These are phyloP conservation scores for Ceyx melanurus DNA, from an alignment of 2,113 vertebrate genomes.

Conservation along the genomic window DNA sequence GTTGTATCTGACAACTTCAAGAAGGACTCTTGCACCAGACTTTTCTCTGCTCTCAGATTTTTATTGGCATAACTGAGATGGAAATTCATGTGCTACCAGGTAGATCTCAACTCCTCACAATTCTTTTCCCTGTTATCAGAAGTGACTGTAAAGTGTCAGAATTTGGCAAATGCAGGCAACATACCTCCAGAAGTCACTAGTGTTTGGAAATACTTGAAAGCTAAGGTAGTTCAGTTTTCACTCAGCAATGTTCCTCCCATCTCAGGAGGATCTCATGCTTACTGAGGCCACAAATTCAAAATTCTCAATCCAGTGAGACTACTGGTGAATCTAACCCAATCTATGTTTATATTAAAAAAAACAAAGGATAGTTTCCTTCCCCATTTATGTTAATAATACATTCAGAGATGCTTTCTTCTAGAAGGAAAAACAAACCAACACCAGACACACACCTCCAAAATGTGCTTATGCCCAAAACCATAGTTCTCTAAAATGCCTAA, in stretches of 20 bases:
- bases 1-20: background rate
- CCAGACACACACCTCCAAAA: background rate
- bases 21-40: background rate
- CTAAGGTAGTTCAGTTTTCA: background rate
- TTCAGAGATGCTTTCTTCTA: background rate
- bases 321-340: background rate
- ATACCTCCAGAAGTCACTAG: background rate
- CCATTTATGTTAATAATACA: background rate
- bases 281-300: accelerated
- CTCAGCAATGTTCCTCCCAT: background rate
- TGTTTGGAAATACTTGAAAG: background rate
- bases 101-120: background rate
- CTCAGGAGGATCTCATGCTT: background rate
- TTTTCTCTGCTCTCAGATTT: background rate
- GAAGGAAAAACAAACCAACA: background rate
- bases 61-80: background rate
- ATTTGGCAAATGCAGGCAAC: background rate
- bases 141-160: background rate
- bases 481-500: background rate
- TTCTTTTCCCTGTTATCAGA: background rate
- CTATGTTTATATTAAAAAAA: background rate
- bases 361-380: background rate
- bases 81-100: background rate
- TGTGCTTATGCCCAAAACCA: background rate
- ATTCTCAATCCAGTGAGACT: background rate